phyloP scores from a whole-genome alignment of 2,888 invertebrate genomes.

The Ornithoptera priamus region DNA sequence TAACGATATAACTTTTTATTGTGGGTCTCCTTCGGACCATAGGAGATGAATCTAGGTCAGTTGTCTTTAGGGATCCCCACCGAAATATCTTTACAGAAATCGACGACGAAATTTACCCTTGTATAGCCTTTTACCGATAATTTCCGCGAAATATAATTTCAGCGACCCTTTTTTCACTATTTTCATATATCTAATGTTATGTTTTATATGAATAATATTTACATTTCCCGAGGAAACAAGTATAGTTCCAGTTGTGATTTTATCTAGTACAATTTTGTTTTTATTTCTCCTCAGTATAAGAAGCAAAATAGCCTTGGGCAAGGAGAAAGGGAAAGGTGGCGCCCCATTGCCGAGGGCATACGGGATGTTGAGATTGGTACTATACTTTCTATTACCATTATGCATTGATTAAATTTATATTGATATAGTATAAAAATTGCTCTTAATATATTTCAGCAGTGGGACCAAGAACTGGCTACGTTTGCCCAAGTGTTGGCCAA shows the following conservation, averaged over 20 bases:
- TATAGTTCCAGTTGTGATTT: background rate
- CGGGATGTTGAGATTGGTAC: slow-evolving; percentile 58
- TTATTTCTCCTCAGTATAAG: slow-evolving; percentile 47
- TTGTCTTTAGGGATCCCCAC: background rate
- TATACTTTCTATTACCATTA: slow-evolving; percentile 17
- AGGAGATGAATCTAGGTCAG: background rate
- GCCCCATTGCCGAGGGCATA: slow-evolving; percentile 51
- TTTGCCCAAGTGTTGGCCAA: slow-evolving; percentile 64
- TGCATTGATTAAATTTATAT: too few relatives aligned
- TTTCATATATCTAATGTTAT: background rate
- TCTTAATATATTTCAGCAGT: slow-evolving; percentile 47
- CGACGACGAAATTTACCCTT: background rate
- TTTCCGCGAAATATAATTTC: background rate
- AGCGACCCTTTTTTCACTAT: background rate
- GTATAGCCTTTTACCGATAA: background rate
- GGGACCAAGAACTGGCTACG: slow-evolving; percentile 65
- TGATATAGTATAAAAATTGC: too few relatives aligned
- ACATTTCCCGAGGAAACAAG: background rate
- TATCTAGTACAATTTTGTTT: background rate
- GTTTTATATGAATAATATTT: background rate
- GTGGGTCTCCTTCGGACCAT: background rate
- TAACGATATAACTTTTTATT: background rate
- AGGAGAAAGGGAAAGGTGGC: slow-evolving; percentile 46
- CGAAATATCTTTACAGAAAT: background rate
- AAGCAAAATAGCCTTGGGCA: slow-evolving; percentile 54